Evolutionary conservation across 1,140 invertebrate species (phyloP).

Genomic region (Bombus superbus): DNA sequence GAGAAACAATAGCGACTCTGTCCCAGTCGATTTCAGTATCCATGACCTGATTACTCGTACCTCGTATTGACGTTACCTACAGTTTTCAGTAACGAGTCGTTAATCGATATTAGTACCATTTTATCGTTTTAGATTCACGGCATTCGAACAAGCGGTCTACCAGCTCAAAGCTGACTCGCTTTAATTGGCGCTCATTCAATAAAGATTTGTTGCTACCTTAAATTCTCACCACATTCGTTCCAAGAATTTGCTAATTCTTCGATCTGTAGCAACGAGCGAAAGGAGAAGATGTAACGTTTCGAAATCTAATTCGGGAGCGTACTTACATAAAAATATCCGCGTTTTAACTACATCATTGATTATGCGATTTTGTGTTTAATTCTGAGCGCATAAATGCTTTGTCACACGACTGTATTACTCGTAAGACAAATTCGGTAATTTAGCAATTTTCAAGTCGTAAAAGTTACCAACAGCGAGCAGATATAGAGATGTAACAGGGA

Average conservation of each 20-base stretch:
- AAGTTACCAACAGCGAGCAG: too few relatives aligned
- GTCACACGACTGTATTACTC: too few relatives aligned
- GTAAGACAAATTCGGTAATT: too few relatives aligned
- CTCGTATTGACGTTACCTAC: constrained; percentile 27
- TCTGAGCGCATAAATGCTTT: too few relatives aligned
- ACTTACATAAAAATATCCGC: too few relatives aligned
- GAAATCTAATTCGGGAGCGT: not conserved
- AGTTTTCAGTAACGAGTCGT: constrained; percentile 26
- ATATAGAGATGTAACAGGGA: too few relatives aligned
- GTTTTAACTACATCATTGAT: too few relatives aligned
- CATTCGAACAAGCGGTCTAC: not conserved
- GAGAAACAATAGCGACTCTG: constrained; percentile 17
- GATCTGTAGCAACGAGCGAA: not conserved
- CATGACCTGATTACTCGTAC: constrained; percentile 39
- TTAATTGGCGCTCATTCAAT: not conserved
- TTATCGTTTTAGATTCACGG: constrained; percentile 28
- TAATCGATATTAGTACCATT: constrained; percentile 43
- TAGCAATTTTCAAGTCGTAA: too few relatives aligned
- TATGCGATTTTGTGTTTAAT: too few relatives aligned
- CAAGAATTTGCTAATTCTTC: not conserved
- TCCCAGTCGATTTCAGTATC: constrained; percentile 35
- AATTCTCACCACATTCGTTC: not conserved
- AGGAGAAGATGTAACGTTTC: not conserved
- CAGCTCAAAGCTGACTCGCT: not conserved
- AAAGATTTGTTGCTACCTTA: not conserved